phyloP scores from a whole-genome alignment of 2,888 invertebrate species.

The Parasteatoda lunata region DNA sequence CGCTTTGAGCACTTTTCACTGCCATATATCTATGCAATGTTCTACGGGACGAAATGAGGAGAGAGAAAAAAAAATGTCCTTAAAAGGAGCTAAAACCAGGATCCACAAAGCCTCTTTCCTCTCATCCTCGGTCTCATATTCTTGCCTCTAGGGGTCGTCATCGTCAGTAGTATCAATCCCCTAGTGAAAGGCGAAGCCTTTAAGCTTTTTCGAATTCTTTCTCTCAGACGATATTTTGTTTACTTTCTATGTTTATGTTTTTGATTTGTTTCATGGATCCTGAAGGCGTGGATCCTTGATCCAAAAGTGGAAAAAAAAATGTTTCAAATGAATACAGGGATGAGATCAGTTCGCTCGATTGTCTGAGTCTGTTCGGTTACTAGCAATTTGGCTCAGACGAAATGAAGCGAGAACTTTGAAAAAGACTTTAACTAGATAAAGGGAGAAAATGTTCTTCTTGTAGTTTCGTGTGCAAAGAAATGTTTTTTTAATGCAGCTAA shows the following conservation, averaged over 20 bases:
- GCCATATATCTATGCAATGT: neutral
- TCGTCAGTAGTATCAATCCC: conserved; percentile 47
- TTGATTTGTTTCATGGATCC: conserved; percentile 36
- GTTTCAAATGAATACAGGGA: neutral
- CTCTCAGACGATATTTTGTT: conserved; percentile 30
- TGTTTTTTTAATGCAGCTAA: conserved; percentile 13
- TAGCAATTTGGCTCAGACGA: neutral
- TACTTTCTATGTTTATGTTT: conserved; percentile 49
- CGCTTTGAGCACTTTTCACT: neutral
- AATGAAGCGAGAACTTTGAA: conserved; percentile 24
- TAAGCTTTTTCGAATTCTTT: conserved; percentile 46
- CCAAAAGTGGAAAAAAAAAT: neutral
- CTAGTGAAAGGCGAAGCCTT: conserved; percentile 35
- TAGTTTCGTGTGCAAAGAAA: neutral
- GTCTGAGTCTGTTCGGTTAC: neutral
- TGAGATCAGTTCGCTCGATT: neutral
- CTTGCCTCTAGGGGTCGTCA: conserved; percentile 31
- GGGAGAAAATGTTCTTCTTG: neutral
- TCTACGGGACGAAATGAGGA: neutral
- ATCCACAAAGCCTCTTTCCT: conserved; percentile 27
- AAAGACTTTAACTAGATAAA: conserved; percentile 11
- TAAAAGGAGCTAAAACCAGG: conserved; percentile 25
- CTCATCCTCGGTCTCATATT: conserved; percentile 41
- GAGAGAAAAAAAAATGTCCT: conserved; percentile 4
- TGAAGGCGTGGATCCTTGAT: conserved; percentile 8